These are phyloP conservation scores for Trachelus iudaicus DNA, from an alignment of 2,888 invertebrate species.

Conservation along the genomic window DNA sequence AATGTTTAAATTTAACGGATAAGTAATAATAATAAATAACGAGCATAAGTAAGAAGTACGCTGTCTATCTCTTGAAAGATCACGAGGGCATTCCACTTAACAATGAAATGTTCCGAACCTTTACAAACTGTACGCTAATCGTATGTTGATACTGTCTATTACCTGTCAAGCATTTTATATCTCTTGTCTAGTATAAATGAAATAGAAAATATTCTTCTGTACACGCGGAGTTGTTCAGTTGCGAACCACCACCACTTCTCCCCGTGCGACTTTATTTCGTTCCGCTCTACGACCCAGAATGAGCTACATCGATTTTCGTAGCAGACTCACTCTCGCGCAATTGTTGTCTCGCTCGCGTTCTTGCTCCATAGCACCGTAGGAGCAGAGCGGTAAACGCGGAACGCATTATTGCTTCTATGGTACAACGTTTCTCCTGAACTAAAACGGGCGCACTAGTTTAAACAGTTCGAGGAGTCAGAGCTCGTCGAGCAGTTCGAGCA, in stretches of 20 bases:
- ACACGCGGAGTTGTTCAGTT: background rate
- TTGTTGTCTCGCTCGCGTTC: background rate
- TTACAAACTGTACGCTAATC: slow-evolving; percentile 44
- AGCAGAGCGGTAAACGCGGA: background rate
- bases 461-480: background rate
- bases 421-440: background rate
- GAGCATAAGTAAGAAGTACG: background rate
- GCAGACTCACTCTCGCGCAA: background rate
- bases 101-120: slow-evolving; percentile 22
- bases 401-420: background rate
- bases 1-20: background rate
- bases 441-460: no score
- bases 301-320: background rate
- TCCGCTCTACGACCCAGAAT: background rate
- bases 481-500: background rate
- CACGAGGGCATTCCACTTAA: background rate
- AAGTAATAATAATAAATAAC: background rate
- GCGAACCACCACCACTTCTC: background rate
- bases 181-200: slow-evolving; percentile 54
- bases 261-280: background rate
- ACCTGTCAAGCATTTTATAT: slow-evolving; percentile 58
- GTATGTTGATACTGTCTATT: slow-evolving; percentile 52
- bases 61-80: background rate
- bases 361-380: background rate
- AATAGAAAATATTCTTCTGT: slow-evolving; percentile 61